Base-by-base conservation (phyloP, 2,888 invertebrate genomes). In the Brachypterus glaber region DNA sequence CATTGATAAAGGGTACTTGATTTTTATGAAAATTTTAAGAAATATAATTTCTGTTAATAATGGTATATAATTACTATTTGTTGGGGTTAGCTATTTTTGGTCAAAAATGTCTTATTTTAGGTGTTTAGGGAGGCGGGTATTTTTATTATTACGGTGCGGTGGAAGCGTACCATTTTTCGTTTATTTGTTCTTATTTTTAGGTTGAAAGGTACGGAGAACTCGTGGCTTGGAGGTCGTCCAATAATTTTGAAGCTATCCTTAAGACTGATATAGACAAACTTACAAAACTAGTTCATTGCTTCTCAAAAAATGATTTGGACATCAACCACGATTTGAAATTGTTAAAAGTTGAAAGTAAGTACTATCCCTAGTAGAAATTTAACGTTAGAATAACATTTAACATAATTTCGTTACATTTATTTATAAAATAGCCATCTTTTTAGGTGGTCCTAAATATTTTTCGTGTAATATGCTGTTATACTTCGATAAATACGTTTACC, bases 141-240 rank as follows among this genome's bases (percentile, higher is more conserved):
- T 9, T 12, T 18, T 8, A 14, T 5, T 8, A 3, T 40, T 30
- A 30, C 17, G 37, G 17, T n/a, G n/a, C n/a, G n/a, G n/a, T n/a
- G n/a, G n/a, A n/a, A n/a, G n/a, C n/a, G n/a, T n/a, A n/a, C n/a
- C n/a, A n/a, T n/a, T n/a, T n/a, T n/a, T n/a, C n/a, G n/a, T n/a
- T n/a, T n/a, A n/a, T n/a, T n/a, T n/a, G n/a, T 41, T 37, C 35
- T 36, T 4, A 17, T 42, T 65, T 65, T 25, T 64, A 87, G 84
- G 68, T 88, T 54, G 85, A 87, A 58, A 74, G 81, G 53, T 83
- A 82, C 63, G 88, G 88, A 38, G 74, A 78, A 57, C 76, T 82
- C 32, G 69, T 83, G 38, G 84, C 86, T 17, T 89, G 88, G 88
- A 83, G 79, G 55, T 79, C 79, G 35, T 76, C 78, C 35, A 77